Evolutionary conservation across 2,888 invertebrate genomes (phyloP).

Genomic region (Petrophora chlorosata): DNA sequence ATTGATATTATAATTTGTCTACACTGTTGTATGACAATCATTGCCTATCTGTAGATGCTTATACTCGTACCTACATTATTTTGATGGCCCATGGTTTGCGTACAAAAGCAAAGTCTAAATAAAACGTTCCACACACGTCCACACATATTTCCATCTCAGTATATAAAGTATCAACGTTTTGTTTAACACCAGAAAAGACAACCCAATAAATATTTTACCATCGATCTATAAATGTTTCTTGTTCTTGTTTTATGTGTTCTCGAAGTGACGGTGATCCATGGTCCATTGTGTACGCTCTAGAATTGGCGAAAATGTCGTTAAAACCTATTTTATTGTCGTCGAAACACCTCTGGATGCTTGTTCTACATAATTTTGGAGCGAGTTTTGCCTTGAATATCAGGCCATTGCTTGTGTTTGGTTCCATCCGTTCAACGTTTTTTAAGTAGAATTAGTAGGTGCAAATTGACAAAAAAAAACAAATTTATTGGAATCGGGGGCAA

Average conservation of each 20-base stretch:
- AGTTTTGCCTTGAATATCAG: slow-evolving; percentile 20
- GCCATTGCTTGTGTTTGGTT: background rate
- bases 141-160: background rate
- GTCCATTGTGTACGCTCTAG: slow-evolving; percentile 49
- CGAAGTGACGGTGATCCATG: slow-evolving; percentile 52
- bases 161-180: slow-evolving; percentile 4
- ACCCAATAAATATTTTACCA: slow-evolving; percentile 23
- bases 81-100: no score
- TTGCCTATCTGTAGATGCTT: no score
- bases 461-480: no score
- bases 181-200: slow-evolving; percentile 19
- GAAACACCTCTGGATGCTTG: slow-evolving; percentile 19
- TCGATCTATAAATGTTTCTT: slow-evolving; percentile 27
- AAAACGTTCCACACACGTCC: background rate
- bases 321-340: slow-evolving; percentile 43
- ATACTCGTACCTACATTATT: no score
- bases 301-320: slow-evolving; percentile 48
- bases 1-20: no score
- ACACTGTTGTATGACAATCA: no score
- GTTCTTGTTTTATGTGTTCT: slow-evolving; percentile 33
- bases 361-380: slow-evolving; percentile 19
- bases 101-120: background rate
- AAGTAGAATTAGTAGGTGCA: no score
- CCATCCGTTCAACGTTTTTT: no score
- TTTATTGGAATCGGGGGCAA: no score